Evolutionary conservation across 2,888 invertebrate genomes (phyloP).

Genomic region (Quadroppia sp.): DNA sequence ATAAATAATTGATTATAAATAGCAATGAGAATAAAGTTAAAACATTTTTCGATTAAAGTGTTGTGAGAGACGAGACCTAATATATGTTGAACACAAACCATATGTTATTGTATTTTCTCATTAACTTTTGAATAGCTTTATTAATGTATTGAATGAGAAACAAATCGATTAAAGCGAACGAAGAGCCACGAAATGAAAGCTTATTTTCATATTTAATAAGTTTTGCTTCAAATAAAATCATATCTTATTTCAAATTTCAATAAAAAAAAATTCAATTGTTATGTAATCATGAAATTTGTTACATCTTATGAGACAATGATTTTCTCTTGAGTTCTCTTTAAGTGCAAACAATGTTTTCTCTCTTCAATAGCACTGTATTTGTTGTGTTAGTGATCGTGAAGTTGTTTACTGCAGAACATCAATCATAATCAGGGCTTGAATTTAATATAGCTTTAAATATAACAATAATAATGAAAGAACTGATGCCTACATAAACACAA

Average conservation of each 20-base stretch:
- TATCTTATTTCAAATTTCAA: slow-evolving; percentile 24
- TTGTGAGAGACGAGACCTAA: not conserved
- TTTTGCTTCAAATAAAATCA: not conserved
- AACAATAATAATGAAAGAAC: slow-evolving; percentile 2
- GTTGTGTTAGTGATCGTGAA: not conserved
- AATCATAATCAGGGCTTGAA: slow-evolving; percentile 12
- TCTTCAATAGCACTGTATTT: not conserved
- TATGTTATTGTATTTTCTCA: not conserved
- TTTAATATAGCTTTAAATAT: not conserved
- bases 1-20: not conserved
- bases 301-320: not conserved
- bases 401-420: slow-evolving; percentile 16
- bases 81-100: not conserved
- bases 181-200: not conserved
- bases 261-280: slow-evolving; percentile 13
- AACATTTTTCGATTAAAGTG: not conserved
- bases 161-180: slow-evolving; percentile 17
- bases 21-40: not conserved
- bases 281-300: slow-evolving; percentile 3
- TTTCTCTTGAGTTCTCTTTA: not conserved
- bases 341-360: not conserved
- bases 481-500: slow-evolving; percentile 14
- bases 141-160: slow-evolving; percentile 3
- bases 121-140: slow-evolving; percentile 3
- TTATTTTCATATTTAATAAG: not conserved